These are phyloP conservation scores for Apostichopus parvimensis DNA, from an alignment of 35 echinoderm and acorn worm genomes.

Conservation along the genomic window DNA sequence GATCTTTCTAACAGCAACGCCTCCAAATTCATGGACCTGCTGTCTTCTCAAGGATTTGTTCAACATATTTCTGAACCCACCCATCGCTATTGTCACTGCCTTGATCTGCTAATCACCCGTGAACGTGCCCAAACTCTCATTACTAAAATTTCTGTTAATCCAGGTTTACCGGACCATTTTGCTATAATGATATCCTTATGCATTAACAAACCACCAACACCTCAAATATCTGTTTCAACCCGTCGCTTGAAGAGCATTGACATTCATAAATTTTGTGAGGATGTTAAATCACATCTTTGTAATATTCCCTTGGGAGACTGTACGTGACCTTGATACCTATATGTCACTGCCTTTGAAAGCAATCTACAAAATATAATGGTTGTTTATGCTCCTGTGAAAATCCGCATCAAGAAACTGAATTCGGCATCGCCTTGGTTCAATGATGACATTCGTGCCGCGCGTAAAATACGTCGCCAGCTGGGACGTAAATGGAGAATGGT, in stretches of 20 bases:
- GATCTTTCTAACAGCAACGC: neutral
- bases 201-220: neutral
- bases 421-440: neutral
- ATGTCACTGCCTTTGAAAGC: neutral
- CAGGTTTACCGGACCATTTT: neutral
- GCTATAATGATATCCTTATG: neutral
- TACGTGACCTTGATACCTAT: neutral
- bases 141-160: neutral
- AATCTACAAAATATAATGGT: neutral
- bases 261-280: neutral
- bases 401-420: neutral
- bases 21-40: neutral
- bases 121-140: neutral
- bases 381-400: neutral
- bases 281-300: neutral
- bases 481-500: constrained; percentile 42
- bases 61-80: constrained; percentile 40
- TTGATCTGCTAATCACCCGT: neutral
- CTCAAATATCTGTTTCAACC: neutral
- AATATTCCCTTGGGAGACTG: neutral
- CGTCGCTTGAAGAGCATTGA: neutral
- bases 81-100: neutral
- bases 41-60: constrained; percentile 7
- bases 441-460: constrained; percentile 34
- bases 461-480: constrained; percentile 28